Base-by-base conservation (phyloP, 2,888 invertebrate genomes). In the Xestoiulus laeticollis region DNA sequence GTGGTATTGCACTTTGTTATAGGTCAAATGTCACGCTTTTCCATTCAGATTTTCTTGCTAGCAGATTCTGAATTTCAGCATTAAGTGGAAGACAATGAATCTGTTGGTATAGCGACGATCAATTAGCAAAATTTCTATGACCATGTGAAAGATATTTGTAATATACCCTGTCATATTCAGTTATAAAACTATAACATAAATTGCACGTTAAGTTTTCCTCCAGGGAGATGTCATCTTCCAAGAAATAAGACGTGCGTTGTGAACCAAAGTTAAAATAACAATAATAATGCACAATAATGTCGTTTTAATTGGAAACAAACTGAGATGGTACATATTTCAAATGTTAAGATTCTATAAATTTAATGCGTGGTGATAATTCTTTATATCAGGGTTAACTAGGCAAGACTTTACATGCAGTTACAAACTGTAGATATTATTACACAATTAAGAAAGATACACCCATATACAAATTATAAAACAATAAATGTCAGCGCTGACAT, bases 1-100 rank as follows among this genome's bases (percentile, higher is more conserved):
- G n/a, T 59, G 59, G 59, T 59, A 59, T 59, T 59, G 59, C 59
- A 59, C 59, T 22, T 59, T 59, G 19, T 59, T 59, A n/a, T 22
- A 59, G 59, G n/a, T 22, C 59, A 59, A 48, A 48, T 59, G 59
- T n/a, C 22, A 59, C 59, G 5, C n/a, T n/a, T 59, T 59, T 22
- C 19, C 12, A 48, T 16, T 48, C 48, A 14, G 48, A 38, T 48
- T 48, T 48, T 14, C 48, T 48, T 48, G 5, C 14, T 48, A 48
- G 14, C 48, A 16, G 48, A 48, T 14, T 48, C 48, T 48, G 48
- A 4, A 48, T 48, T 48, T 48, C 48, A 14, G 48, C 19, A 48
- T 19, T 12, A 14, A 48, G 48, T 48, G 48, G 14, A 48, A 48
- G 16, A 16, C n/a, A n/a, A n/a, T n/a, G n/a, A n/a, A n/a, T n/a